Evolutionary conservation across 2,113 vertebrate species (phyloP).

Genomic region (Ailuropoda melanoleuca): DNA sequence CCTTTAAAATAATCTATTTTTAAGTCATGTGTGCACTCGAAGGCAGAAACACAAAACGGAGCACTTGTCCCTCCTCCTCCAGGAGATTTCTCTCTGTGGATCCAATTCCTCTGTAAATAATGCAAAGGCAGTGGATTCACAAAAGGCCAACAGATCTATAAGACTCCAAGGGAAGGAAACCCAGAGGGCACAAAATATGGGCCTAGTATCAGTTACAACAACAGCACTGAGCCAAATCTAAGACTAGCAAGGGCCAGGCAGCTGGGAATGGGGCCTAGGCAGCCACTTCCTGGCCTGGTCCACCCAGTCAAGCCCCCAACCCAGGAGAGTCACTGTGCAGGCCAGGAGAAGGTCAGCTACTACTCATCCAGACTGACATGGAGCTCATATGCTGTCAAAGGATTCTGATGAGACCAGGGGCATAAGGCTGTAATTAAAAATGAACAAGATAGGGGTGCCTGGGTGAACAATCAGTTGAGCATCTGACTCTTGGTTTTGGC

Average conservation of each 20-base stretch:
- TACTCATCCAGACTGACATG: rapidly evolving
- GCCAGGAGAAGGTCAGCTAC: not conserved
- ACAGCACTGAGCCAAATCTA: not conserved
- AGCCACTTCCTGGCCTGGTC: not conserved
- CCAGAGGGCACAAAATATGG: not conserved
- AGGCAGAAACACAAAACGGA: not conserved
- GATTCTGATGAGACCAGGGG: rapidly evolving
- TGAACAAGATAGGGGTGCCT: not conserved
- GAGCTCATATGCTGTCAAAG: rapidly evolving
- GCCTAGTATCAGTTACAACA: not conserved
- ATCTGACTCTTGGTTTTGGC: not conserved
- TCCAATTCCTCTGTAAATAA: not conserved
- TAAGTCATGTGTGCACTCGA: not conserved
- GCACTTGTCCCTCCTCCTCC: not conserved
- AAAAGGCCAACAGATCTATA: not conserved
- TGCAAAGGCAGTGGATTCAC: not conserved
- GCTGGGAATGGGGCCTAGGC: not conserved
- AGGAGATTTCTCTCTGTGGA: not conserved
- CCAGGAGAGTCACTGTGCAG: rapidly evolving
- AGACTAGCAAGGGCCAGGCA: rapidly evolving
- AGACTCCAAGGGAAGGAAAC: not conserved
- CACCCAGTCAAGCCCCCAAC: not conserved
- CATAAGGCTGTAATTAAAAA: not conserved
- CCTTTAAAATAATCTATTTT: not conserved
- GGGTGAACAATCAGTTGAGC: not conserved